Percentiles rank a stretch among this genome's conserved stretches.
Evolutionary conservation across 2,888 invertebrate species (phyloP).

Genomic region (Drosophila algonquin): DNA sequence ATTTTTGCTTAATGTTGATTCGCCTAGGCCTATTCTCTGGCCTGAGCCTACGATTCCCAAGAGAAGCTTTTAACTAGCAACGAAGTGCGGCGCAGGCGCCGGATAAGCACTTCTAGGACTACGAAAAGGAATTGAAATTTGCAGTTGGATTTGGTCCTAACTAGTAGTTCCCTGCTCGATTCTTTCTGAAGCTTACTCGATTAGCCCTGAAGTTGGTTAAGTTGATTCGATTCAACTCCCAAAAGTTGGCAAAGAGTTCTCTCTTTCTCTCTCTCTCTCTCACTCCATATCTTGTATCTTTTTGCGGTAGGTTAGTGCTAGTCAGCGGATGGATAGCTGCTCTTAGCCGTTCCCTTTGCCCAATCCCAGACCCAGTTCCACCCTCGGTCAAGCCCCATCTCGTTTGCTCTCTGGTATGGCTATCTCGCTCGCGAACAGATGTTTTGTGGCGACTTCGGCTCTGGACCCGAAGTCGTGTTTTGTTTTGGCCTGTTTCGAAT

Average conservation of each 20-base stretch:
- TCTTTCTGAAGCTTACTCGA: neutral
- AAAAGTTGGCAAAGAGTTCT: neutral
- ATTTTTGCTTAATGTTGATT: slow-evolving; percentile 73
- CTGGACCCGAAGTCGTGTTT: slow-evolving; percentile 38
- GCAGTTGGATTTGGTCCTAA: neutral
- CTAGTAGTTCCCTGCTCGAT: neutral
- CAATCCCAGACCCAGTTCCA: slow-evolving; percentile 8
- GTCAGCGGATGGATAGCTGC: slow-evolving; percentile 29
- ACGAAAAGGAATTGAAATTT: neutral
- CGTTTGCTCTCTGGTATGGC: slow-evolving; percentile 2
- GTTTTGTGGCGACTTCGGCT: slow-evolving; percentile 9
- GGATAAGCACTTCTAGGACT: neutral
- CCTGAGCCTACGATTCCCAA: slow-evolving; percentile 39
- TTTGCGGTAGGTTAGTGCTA: no score
- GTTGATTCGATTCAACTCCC: slow-evolving; percentile 1
- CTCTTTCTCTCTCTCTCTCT: no score
- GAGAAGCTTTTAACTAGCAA: slow-evolving; percentile 30
- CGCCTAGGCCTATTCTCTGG: slow-evolving; percentile 63
- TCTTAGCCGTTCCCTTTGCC: slow-evolving; percentile 17
- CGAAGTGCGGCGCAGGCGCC: slow-evolving; percentile 69
- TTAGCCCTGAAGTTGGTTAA: slow-evolving; percentile 26
- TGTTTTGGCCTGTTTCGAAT: slow-evolving; percentile 54
- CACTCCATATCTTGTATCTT: no score
- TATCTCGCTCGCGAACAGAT: slow-evolving; percentile 53
- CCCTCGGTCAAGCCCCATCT: neutral